These are phyloP conservation scores for Haemorhous mexicanus DNA, from an alignment of 2,113 vertebrate species.

Conservation along the genomic window DNA sequence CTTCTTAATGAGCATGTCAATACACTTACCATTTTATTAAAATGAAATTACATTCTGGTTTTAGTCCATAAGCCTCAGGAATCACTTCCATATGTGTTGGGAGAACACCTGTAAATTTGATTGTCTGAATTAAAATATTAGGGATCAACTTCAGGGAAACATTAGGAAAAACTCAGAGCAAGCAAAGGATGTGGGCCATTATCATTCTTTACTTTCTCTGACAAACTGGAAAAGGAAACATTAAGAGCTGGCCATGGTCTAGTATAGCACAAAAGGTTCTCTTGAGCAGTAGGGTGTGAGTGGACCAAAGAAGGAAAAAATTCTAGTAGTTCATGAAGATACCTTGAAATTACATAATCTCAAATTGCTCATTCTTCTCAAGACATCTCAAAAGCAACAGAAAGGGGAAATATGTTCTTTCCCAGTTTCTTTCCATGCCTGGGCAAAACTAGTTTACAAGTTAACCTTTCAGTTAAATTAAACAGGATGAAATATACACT, in stretches of 20 bases:
- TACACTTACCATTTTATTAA: not conserved
- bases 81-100: not conserved
- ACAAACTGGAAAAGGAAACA: not conserved
- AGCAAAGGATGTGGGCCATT: not conserved
- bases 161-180: not conserved
- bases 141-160: not conserved
- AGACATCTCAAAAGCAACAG: not conserved
- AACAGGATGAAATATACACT: not conserved
- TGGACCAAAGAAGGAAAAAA: not conserved
- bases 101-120: not conserved
- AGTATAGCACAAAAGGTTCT: not conserved
- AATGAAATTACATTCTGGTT: not conserved
- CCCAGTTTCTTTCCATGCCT: not conserved
- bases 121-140: not conserved
- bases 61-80: not conserved
- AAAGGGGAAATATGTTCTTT: not conserved
- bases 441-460: not conserved
- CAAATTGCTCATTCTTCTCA: not conserved
- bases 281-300: not conserved
- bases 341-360: not conserved
- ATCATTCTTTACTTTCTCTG: not conserved
- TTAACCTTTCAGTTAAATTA: not conserved
- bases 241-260: accelerated
- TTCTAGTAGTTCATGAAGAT: not conserved
- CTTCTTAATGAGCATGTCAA: not conserved